Evolutionary conservation across 1,140 invertebrate species (phyloP), one percentile per base, ranked within the genome.

Genomic region (Whitmania pigra): DNA sequence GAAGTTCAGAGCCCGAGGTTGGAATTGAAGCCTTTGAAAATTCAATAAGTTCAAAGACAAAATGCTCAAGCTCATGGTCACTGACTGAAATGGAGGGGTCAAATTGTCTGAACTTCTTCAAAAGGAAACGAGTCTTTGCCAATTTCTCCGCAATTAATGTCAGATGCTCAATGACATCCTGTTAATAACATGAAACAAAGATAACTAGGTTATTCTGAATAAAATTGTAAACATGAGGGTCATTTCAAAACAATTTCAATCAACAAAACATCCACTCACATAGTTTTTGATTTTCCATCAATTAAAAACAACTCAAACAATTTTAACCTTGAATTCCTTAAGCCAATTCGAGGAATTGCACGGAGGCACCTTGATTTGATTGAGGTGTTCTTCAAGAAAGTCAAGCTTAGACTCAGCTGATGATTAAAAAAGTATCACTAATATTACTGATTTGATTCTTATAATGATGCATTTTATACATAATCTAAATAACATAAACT

Each of bases 121-220:
- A 82, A 22, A 90, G 78, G 0, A 88, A 89, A 74, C 86, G 86
- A 0, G 86, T 84, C 76, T 88, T 84, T 0, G 88, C 86, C 7
- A 89, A 82, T 2, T 86, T 76, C 18, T 83, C 80, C 80, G 90
- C 89, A 0, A 87, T 81, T 5, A 83, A 79, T 74, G 85, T 83
- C 20, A 90, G 82, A 69, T 88, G 86, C 71, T 84, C 82, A 6
- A 85, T 77, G 0, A 89, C 83, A 74, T 87, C 85, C 84, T 87
- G 73, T 15, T 17, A 49, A 49, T 36, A 57, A 78, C 77, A n/a
- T 25, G 54, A n/a, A 6, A 36, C 2, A 36, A n/a, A n/a, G 20
- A 57, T 36, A 36, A 3, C 31, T 6, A 36, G 6, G 31, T 36
- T 36, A 36, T 36, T 36, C 31, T 36, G 2, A 49, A 0, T 49